Conservation (phyloP, 2,113 vertebrate genomes). For the Nansenia antarctica region DNA sequence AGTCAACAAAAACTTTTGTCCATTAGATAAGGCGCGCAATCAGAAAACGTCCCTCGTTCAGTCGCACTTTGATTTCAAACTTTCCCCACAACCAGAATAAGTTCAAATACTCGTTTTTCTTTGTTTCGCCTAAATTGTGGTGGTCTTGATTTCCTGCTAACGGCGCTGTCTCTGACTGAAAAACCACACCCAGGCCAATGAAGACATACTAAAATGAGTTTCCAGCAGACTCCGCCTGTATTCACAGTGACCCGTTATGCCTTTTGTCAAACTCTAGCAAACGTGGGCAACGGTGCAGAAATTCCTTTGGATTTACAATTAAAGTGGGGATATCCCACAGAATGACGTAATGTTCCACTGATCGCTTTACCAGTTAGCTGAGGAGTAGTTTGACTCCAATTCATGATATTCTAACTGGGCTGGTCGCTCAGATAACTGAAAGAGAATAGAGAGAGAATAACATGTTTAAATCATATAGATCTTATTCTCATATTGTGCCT, state of each 20-base stretch:
- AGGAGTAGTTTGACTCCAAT: no score
- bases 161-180: constrained; percentile 77
- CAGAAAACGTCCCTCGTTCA: constrained; percentile 35
- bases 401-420: no score
- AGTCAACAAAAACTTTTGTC: constrained; percentile 69
- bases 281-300: constrained; percentile 1
- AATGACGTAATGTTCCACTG: constrained; percentile 20
- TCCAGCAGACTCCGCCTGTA: constrained; percentile 65
- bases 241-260: constrained; percentile 39
- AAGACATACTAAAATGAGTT: constrained; percentile 37
- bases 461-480: no score
- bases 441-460: no score
- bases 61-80: constrained; percentile 1
- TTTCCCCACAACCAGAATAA: constrained; percentile 9
- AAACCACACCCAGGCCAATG: constrained; percentile 83
- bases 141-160: constrained; percentile 77
- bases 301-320: constrained; percentile 17
- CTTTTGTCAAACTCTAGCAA: constrained; percentile 16
- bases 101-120: constrained; percentile 29
- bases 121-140: constrained; percentile 61
- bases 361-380: no score
- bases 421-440: no score
- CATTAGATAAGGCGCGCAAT: constrained; percentile 72
- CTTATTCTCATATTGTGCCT: no score
- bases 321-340: constrained; percentile 16